phyloP scores from a whole-genome alignment of 2,113 vertebrate genomes.

The Hassar affinis region DNA sequence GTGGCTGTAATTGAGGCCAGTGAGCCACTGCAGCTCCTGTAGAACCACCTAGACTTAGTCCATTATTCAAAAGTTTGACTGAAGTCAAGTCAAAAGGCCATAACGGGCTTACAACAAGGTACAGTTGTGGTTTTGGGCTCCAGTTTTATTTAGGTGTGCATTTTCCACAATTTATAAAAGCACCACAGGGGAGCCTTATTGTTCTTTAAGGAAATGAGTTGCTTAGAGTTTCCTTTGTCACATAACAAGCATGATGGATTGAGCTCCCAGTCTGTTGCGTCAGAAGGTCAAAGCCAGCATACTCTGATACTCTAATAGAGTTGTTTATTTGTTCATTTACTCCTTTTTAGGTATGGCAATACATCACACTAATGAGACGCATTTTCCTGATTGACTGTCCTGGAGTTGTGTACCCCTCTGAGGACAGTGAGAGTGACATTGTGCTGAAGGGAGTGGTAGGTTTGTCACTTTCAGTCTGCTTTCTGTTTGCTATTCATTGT shows the following conservation, averaged over 20 bases:
- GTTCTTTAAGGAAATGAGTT: neutral
- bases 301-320: neutral
- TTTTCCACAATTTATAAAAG: neutral
- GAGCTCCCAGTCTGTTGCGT: neutral
- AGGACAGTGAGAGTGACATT: slow-evolving; percentile 91
- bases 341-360: slow-evolving; percentile 89
- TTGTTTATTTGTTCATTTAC: neutral
- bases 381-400: slow-evolving; percentile 98
- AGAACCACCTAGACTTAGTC: no score
- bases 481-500: slow-evolving; percentile 10
- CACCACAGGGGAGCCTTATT: slow-evolving; percentile 4
- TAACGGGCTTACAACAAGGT: neutral
- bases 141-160: neutral
- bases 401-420: slow-evolving; percentile 95
- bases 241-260: neutral
- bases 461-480: slow-evolving; percentile 35
- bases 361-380: slow-evolving; percentile 95
- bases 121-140: neutral
- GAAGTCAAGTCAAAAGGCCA: neutral
- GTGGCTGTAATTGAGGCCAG: neutral
- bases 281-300: neutral
- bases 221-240: neutral
- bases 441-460: slow-evolving; percentile 96
- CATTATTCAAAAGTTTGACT: neutral
- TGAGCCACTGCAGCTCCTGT: neutral